Percentiles rank a stretch among this genome's conserved stretches.
Conservation (phyloP, 2,797 vertebrate genomes). For the Schizothorax lantsangensis region DNA sequence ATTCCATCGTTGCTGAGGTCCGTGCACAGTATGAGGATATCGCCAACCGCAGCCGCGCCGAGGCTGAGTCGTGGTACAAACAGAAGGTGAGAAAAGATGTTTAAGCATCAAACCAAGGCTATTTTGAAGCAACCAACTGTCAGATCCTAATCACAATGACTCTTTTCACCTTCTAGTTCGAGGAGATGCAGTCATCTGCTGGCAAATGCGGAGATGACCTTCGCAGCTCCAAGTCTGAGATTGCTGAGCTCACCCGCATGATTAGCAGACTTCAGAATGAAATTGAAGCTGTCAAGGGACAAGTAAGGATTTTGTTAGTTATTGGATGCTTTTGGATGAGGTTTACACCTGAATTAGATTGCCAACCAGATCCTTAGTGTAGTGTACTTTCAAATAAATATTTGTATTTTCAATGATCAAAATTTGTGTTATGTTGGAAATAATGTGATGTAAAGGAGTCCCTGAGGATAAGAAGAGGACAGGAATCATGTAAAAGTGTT, state of each 20-base stretch:
- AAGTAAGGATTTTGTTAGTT: slow-evolving; percentile 75
- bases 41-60: slow-evolving; percentile 78
- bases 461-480: not conserved
- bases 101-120: not conserved
- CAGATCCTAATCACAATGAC: not conserved
- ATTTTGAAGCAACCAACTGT: not conserved
- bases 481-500: not conserved
- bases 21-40: slow-evolving; percentile 88
- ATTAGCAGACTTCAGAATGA: slow-evolving; percentile 87
- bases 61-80: slow-evolving; percentile 89
- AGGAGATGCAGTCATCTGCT: slow-evolving; percentile 72
- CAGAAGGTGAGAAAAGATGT: slow-evolving; percentile 66
- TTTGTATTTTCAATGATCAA: not conserved
- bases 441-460: not conserved
- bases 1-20: slow-evolving; percentile 86
- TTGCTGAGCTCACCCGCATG: slow-evolving; percentile 86
- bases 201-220: slow-evolving; percentile 69
- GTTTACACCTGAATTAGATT: not conserved
- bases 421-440: not conserved
- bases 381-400: not conserved
- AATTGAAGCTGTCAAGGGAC: slow-evolving; percentile 86
- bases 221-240: slow-evolving; percentile 84
- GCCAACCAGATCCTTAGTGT: not conserved
- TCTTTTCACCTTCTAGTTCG: slow-evolving; percentile 63
- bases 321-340: not conserved